A percentile compares a stretch with the other conserved stretches of the same genome.
phyloP scores from a whole-genome alignment of 2,888 invertebrate species.

The Metopia argyrocephala region DNA sequence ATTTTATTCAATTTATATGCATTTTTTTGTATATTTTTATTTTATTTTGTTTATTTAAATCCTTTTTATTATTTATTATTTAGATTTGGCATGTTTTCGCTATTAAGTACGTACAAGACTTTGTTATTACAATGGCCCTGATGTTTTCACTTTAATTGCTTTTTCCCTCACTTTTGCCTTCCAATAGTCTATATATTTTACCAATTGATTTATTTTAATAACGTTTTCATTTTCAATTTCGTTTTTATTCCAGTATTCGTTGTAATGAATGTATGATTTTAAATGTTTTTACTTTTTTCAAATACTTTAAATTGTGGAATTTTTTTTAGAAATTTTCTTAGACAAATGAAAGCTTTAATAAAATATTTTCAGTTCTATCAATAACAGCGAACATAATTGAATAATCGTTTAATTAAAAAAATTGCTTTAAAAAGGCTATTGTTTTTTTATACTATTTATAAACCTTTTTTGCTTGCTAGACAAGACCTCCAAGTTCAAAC shows the following conservation, averaged over 20 bases:
- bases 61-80: background rate
- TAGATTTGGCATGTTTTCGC: background rate
- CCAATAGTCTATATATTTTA: background rate
- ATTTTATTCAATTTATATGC: background rate
- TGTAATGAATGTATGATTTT: background rate
- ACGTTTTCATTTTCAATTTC: background rate
- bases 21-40: background rate
- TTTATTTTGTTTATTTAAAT: background rate
- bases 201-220: background rate
- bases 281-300: background rate
- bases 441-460: too few species aligned
- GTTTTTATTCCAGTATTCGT: background rate
- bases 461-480: too few species aligned
- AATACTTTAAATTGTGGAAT: background rate
- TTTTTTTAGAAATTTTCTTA: background rate
- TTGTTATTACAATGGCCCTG: background rate
- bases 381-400: too few species aligned
- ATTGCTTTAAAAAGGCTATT: too few species aligned
- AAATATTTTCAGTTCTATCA: background rate
- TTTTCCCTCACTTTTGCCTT: background rate
- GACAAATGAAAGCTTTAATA: background rate
- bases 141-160: background rate
- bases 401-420: too few species aligned
- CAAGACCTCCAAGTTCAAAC: too few species aligned
- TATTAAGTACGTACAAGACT: background rate